A percentile compares a stretch with the other conserved stretches of the same genome.
Evolutionary conservation across 2,797 vertebrate genomes (phyloP).

Genomic region (Hylomyscus alleni): DNA sequence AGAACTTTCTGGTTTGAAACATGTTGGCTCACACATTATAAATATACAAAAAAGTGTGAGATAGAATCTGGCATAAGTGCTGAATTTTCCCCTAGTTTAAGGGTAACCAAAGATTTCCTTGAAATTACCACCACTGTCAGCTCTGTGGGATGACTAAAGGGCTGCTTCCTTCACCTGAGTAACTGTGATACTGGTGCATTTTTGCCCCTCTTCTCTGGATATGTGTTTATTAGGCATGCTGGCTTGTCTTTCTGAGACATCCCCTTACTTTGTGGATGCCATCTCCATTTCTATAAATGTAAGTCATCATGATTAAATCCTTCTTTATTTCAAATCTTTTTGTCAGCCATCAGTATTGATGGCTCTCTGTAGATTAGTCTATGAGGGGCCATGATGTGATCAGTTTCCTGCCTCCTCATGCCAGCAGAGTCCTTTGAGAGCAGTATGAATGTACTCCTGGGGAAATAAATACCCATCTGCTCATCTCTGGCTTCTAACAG

Average conservation of each 20-base stretch:
- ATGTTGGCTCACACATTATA: background rate
- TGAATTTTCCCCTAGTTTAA: background rate
- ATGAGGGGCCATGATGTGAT: background rate
- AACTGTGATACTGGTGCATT: background rate
- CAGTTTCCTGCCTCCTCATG: background rate
- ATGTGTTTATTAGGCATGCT: background rate
- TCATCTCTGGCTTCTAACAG: background rate
- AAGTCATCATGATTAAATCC: background rate
- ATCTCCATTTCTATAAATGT: background rate
- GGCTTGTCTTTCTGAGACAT: conserved; percentile 8
- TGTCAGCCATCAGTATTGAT: background rate
- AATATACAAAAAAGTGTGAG: background rate
- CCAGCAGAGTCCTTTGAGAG: background rate
- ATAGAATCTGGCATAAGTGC: background rate
- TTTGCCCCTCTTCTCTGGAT: background rate
- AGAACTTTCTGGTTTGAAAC: background rate
- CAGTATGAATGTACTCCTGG: background rate
- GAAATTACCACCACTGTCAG: background rate
- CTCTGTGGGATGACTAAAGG: background rate
- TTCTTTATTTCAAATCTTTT: background rate
- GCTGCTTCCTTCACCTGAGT: background rate
- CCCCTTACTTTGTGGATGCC: background rate
- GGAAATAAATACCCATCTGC: conserved; percentile 21
- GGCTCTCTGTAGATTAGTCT: background rate
- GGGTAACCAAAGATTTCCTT: background rate